Evolutionary conservation across 1,140 invertebrate species (phyloP).

Genomic region (Coboldia fuscipes): DNA sequence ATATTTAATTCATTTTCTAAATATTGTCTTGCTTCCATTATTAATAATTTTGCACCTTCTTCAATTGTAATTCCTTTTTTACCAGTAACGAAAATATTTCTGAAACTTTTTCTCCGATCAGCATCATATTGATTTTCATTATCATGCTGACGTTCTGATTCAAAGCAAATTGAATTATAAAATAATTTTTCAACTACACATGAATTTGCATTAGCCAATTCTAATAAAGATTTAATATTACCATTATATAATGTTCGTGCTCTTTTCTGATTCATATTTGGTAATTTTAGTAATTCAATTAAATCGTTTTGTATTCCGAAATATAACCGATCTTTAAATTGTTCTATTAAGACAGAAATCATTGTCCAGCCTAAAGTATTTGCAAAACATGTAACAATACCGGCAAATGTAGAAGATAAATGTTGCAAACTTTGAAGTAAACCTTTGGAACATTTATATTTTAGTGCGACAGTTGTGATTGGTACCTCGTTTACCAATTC

Average conservation of each 20-base stretch:
- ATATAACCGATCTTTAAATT: conserved; percentile 83
- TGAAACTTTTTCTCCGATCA: conserved; percentile 38
- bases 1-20: no score
- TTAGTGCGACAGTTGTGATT: conserved; percentile 50
- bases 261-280: conserved; percentile 60
- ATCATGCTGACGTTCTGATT: conserved; percentile 51
- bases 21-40: conserved; percentile 57
- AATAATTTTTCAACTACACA: conserved; percentile 54
- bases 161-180: conserved; percentile 58
- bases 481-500: conserved; percentile 85
- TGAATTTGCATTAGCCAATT: conserved; percentile 50
- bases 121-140: conserved; percentile 45
- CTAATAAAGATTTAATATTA: conserved; percentile 56
- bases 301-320: conserved; percentile 88
- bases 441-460: conserved; percentile 72
- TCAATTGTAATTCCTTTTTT: conserved; percentile 44
- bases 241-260: conserved; percentile 69
- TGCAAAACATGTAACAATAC: conserved; percentile 68
- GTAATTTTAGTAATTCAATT: conserved; percentile 72
- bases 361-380: conserved; percentile 81
- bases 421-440: conserved; percentile 84
- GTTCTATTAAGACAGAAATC: conserved; percentile 68
- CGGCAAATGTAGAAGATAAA: conserved; percentile 87
- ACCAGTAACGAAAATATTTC: conserved; percentile 64
- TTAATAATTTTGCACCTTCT: conserved; percentile 60